Conservation (phyloP, 2,888 invertebrate genomes). For the Ditula angustiorana region DNA sequence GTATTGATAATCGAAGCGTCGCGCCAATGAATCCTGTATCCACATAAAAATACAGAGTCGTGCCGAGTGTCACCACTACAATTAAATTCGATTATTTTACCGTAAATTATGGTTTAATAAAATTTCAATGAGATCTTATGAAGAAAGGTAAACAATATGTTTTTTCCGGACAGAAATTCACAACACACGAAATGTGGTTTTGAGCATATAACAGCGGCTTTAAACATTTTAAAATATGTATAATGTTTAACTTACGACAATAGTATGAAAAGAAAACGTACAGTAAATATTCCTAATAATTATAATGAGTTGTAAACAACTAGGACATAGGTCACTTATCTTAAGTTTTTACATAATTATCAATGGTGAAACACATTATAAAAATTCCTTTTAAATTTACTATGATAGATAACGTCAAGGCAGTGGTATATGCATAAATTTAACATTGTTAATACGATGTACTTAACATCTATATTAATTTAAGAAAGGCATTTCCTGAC, state of each 20-base stretch:
- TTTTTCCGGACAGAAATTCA: slow-evolving; percentile 39
- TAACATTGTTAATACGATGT: slow-evolving; percentile 58
- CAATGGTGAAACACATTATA: slow-evolving; percentile 62
- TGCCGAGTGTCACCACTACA: slow-evolving; percentile 34
- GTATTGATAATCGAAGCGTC: slow-evolving; percentile 43
- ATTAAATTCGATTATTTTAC: slow-evolving; percentile 45
- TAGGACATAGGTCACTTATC: slow-evolving; percentile 47
- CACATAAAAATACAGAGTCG: slow-evolving; percentile 24
- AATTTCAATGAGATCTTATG: slow-evolving; percentile 36
- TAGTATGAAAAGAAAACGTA: slow-evolving; percentile 35
- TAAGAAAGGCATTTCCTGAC: slow-evolving; percentile 50
- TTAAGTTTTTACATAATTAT: slow-evolving; percentile 56
- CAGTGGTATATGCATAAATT: slow-evolving; percentile 73
- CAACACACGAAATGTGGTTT: slow-evolving; percentile 37
- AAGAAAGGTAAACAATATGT: slow-evolving; percentile 33
- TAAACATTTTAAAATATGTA: slow-evolving; percentile 32
- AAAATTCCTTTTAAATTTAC: slow-evolving; percentile 64
- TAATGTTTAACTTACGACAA: slow-evolving; percentile 36
- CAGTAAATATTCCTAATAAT: slow-evolving; percentile 36
- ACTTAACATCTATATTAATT: slow-evolving; percentile 57
- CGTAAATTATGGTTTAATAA: slow-evolving; percentile 27
- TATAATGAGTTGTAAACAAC: slow-evolving; percentile 42
- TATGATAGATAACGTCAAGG: slow-evolving; percentile 73
- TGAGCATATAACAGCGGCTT: slow-evolving; percentile 43
- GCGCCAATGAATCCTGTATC: slow-evolving; percentile 4